Conservation (phyloP, 2,888 invertebrate species). For the Lycophotia porphyrea region DNA sequence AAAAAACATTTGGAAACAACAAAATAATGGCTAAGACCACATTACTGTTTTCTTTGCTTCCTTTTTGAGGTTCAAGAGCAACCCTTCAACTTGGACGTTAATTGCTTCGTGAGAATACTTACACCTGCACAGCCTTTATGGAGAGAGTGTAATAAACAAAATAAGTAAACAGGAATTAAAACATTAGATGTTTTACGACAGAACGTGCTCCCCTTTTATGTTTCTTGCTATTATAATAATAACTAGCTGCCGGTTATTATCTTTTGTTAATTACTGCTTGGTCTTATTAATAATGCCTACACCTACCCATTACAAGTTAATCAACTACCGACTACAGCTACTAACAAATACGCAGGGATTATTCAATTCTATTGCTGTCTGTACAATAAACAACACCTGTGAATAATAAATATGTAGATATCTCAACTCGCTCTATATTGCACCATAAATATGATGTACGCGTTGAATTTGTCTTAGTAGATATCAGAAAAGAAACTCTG, state of each 20-base stretch:
- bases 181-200: conserved; percentile 72
- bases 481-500: conserved; percentile 52
- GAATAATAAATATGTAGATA: conserved; percentile 45
- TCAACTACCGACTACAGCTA: conserved; percentile 11
- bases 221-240: conserved; percentile 54
- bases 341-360: conserved; percentile 28
- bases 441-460: conserved; percentile 52
- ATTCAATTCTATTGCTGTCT: conserved; percentile 25
- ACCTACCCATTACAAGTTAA: conserved; percentile 15
- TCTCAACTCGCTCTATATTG: conserved; percentile 44
- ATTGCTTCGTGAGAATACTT: conserved; percentile 86
- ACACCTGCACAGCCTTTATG: conserved; percentile 81
- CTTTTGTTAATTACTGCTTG: conserved; percentile 35
- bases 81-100: conserved; percentile 86
- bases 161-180: conserved; percentile 80
- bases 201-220: conserved; percentile 65
- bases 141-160: conserved; percentile 80
- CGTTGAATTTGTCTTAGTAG: conserved; percentile 53
- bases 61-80: conserved; percentile 82
- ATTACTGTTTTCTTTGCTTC: conserved; percentile 78
- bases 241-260: conserved; percentile 43
- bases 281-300: conserved; percentile 24
- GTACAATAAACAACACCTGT: conserved; percentile 43
- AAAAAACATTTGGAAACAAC: conserved; percentile 71
- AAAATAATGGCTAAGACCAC: conserved; percentile 76